Evolutionary conservation across 2,797 vertebrate species (phyloP).

Genomic region (Hyperoplus immaculatus): DNA sequence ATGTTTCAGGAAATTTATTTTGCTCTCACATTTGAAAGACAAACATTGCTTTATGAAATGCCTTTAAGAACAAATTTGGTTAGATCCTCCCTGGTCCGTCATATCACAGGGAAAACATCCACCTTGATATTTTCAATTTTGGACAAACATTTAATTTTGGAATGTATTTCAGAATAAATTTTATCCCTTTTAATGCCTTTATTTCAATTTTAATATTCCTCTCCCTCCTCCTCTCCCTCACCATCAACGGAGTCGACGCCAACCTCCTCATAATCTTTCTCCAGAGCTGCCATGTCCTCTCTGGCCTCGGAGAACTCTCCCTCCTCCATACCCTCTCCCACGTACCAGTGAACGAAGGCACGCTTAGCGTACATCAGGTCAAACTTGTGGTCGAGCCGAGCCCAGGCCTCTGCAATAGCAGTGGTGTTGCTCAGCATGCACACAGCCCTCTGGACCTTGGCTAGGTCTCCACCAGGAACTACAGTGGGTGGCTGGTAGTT

Average conservation of each 20-base stretch:
- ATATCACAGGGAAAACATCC: slow-evolving; percentile 14
- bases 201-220: slow-evolving; percentile 70
- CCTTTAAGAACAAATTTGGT: background rate
- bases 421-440: slow-evolving; percentile 93
- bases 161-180: slow-evolving; percentile 41
- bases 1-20: slow-evolving; percentile 36
- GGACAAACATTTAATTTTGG: slow-evolving; percentile 26
- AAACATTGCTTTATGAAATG: slow-evolving; percentile 6
- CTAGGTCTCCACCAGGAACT: slow-evolving; percentile 89
- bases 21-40: background rate
- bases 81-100: background rate
- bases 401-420: slow-evolving; percentile 92
- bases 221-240: slow-evolving; percentile 81
- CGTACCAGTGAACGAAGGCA: slow-evolving; percentile 94
- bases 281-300: slow-evolving; percentile 93
- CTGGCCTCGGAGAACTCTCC: slow-evolving; percentile 93
- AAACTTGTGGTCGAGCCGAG: slow-evolving; percentile 91
- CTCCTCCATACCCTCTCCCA: slow-evolving; percentile 94
- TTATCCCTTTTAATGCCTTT: slow-evolving; percentile 18
- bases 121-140: slow-evolving; percentile 14
- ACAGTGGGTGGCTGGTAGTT: slow-evolving; percentile 92
- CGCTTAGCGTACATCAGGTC: slow-evolving; percentile 94
- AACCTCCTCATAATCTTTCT: slow-evolving; percentile 92
- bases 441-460: slow-evolving; percentile 90
- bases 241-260: slow-evolving; percentile 56